These are phyloP conservation scores for Protaetia brevitarsis DNA, from an alignment of 1,140 invertebrate species.

Conservation along the genomic window DNA sequence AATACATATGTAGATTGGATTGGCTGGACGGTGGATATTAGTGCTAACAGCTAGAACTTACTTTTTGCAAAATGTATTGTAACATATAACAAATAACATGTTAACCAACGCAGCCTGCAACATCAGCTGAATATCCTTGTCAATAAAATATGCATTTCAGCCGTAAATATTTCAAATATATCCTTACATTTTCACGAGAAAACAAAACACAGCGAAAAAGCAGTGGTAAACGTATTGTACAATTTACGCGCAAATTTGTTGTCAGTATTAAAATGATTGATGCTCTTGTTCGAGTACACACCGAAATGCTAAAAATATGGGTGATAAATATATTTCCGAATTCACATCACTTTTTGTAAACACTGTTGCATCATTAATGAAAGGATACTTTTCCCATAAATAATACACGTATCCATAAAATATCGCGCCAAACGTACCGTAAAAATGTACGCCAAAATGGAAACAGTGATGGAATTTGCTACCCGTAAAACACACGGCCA, in stretches of 20 bases:
- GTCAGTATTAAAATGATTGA: conserved; percentile 4
- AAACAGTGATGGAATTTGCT: neutral
- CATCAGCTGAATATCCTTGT: too few relatives aligned
- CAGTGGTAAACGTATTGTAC: neutral
- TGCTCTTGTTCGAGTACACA: neutral
- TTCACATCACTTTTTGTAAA: neutral
- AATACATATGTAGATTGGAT: too few relatives aligned
- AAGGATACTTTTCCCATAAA: neutral
- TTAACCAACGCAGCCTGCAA: too few relatives aligned
- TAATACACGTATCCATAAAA: neutral
- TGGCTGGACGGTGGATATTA: too few relatives aligned
- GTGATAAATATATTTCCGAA: neutral
- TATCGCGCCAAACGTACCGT: neutral
- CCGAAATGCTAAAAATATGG: neutral
- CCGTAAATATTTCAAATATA: neutral
- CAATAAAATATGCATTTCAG: too few relatives aligned
- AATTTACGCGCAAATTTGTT: neutral
- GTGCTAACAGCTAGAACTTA: too few relatives aligned
- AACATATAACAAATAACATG: too few relatives aligned
- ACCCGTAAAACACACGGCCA: neutral
- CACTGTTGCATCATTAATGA: conserved; percentile 1
- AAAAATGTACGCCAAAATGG: neutral
- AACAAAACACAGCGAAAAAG: neutral
- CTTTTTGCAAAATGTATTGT: too few relatives aligned
- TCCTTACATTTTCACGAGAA: neutral